These are phyloP conservation scores for Drosophila repleta DNA, from an alignment of 1,140 invertebrate species.

Conservation along the genomic window DNA sequence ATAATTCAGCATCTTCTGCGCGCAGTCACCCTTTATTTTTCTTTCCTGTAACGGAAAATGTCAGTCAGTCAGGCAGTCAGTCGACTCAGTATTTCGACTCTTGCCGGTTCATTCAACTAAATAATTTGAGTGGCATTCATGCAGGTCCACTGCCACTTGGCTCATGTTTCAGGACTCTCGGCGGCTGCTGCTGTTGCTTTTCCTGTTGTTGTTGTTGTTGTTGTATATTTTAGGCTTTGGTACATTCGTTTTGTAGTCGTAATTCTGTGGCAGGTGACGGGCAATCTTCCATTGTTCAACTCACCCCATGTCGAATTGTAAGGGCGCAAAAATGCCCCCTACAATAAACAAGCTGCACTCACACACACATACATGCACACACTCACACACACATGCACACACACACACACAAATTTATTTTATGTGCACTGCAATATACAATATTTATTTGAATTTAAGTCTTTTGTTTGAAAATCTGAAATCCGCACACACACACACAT, in stretches of 20 bases:
- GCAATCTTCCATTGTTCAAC: slow-evolving; percentile 80
- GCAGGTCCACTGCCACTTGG: slow-evolving; percentile 68
- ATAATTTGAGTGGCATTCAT: slow-evolving; percentile 83
- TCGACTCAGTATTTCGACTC: slow-evolving; percentile 66
- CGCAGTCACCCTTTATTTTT: slow-evolving; percentile 42
- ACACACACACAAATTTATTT: slow-evolving; percentile 60
- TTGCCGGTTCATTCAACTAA: slow-evolving; percentile 83
- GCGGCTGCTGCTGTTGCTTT: slow-evolving; percentile 27
- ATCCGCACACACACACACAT: slow-evolving; percentile 63
- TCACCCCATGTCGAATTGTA: slow-evolving; percentile 83
- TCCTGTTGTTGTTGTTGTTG: slow-evolving; percentile 21
- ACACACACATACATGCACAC: slow-evolving; percentile 31
- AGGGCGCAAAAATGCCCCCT: slow-evolving; percentile 79
- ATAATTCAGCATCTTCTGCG: slow-evolving; percentile 7
- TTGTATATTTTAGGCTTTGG: slow-evolving; percentile 27
- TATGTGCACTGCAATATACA: slow-evolving; percentile 80
- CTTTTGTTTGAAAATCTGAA: slow-evolving; percentile 75
- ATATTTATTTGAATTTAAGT: slow-evolving; percentile 83
- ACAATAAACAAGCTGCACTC: slow-evolving; percentile 73
- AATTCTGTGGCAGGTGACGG: slow-evolving; percentile 83
- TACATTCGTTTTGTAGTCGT: slow-evolving; percentile 76
- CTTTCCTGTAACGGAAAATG: slow-evolving; percentile 69
- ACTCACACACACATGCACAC: slow-evolving; percentile 41
- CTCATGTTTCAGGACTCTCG: slow-evolving; percentile 75
- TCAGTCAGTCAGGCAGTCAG: slow-evolving; percentile 49